A percentile compares a stretch with the other conserved stretches of the same genome.
Evolutionary conservation across 2,888 invertebrate genomes (phyloP).

Genomic region (Xestia xanthographa): DNA sequence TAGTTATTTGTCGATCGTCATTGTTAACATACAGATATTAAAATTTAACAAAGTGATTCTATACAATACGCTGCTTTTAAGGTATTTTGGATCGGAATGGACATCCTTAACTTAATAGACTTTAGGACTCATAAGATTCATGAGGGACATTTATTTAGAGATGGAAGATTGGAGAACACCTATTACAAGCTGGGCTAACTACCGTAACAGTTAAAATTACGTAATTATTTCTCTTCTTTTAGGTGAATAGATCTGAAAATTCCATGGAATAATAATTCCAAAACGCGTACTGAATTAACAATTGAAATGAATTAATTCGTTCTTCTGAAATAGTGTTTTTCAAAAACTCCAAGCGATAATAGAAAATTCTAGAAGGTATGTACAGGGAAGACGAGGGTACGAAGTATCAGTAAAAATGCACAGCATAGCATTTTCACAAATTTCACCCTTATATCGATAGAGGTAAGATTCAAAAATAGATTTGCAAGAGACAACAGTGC

Average conservation of each 20-base stretch:
- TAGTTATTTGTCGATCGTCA: constrained; percentile 75
- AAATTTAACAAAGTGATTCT: constrained; percentile 31
- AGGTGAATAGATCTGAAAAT: background rate
- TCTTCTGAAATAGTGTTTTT: constrained; percentile 21
- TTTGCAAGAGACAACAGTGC: constrained; percentile 71
- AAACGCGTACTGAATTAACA: constrained; percentile 10
- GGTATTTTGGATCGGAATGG: constrained; percentile 49
- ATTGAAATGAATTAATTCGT: constrained; percentile 6
- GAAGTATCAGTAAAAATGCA: constrained; percentile 26
- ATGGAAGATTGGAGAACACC: background rate
- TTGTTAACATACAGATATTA: constrained; percentile 57
- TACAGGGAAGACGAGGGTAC: constrained; percentile 58
- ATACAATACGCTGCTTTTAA: constrained; percentile 24
- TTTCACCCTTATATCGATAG: constrained; percentile 66
- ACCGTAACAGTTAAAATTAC: background rate
- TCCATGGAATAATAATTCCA: background rate
- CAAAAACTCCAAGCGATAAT: constrained; percentile 35
- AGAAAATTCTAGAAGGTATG: constrained; percentile 45
- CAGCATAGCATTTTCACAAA: constrained; percentile 26
- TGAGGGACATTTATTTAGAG: background rate
- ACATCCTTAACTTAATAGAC: constrained; percentile 38
- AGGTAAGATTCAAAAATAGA: constrained; percentile 76
- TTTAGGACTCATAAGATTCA: constrained; percentile 1
- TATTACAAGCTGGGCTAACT: background rate
- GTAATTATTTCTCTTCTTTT: constrained; percentile 6